phyloP scores from a whole-genome alignment of 92 coral and sea anemone species.

The Epizoanthus fatuus region DNA sequence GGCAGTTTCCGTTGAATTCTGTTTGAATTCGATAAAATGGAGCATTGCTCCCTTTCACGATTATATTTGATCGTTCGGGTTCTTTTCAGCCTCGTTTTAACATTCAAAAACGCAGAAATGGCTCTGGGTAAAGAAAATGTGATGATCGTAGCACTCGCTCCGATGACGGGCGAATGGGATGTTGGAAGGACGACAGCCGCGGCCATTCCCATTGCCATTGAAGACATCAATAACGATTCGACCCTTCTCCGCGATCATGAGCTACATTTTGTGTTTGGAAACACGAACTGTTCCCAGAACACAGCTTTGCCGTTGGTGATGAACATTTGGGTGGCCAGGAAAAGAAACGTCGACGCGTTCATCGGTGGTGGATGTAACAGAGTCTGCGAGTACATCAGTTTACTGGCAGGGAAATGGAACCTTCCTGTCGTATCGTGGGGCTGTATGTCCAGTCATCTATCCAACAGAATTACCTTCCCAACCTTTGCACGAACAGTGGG shows the following conservation, averaged over 20 bases:
- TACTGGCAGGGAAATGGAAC: conserved; percentile 90
- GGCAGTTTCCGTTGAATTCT: not conserved
- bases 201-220: conserved; percentile 90
- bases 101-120: not conserved
- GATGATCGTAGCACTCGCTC: conserved; percentile 84
- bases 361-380: conserved; percentile 92
- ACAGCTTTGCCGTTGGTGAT: conserved; percentile 86
- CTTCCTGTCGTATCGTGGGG: conserved; percentile 93
- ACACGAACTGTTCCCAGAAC: conserved; percentile 84
- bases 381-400: conserved; percentile 89
- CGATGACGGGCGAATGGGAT: conserved; percentile 94
- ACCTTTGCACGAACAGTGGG: conserved; percentile 90
- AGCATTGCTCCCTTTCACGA: not conserved
- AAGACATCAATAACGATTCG: conserved; percentile 84
- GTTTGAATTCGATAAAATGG: not conserved
- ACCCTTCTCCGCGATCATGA: conserved; percentile 76
- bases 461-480: conserved; percentile 88
- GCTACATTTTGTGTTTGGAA: conserved; percentile 86
- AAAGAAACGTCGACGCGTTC: conserved; percentile 84
- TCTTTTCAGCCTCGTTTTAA: conserved; percentile 5
- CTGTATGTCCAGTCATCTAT: conserved; percentile 88
- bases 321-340: conserved; percentile 87
- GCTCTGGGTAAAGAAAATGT: conserved; percentile 57
- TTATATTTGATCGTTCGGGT: not conserved
- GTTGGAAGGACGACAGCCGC: conserved; percentile 93